phyloP scores from a whole-genome alignment of 2,113 vertebrate genomes.

The Mormyrus lacerda region DNA sequence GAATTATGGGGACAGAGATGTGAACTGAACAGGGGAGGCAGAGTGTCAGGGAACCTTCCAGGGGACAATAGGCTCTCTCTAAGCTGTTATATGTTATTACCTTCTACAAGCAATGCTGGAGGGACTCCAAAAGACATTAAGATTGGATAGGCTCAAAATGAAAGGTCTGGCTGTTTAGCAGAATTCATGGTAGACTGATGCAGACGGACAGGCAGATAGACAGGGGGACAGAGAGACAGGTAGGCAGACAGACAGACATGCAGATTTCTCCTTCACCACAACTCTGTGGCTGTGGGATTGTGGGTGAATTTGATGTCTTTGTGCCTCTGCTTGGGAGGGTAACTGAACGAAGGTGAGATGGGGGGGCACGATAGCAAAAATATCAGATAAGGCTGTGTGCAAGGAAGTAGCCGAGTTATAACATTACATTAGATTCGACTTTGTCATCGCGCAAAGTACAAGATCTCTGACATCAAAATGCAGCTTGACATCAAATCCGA shows the following conservation, averaged over 20 bases:
- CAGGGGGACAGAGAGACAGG: neutral
- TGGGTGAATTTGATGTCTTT: neutral
- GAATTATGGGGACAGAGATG: neutral
- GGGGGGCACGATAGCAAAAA: neutral
- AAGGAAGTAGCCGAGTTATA: neutral
- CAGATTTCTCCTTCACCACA: neutral
- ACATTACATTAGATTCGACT: neutral
- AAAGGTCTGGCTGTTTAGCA: neutral
- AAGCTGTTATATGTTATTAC: neutral
- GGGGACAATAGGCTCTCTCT: neutral
- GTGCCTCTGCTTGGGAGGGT: neutral
- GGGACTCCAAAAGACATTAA: neutral
- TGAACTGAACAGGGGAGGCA: neutral
- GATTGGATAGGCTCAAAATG: neutral
- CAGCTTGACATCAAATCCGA: neutral
- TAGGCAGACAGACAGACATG: too few species aligned
- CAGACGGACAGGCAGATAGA: neutral
- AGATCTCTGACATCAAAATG: neutral
- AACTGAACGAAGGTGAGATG: neutral
- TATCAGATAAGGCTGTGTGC: neutral
- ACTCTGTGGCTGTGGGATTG: neutral
- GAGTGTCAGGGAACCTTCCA: neutral
- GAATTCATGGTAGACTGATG: neutral
- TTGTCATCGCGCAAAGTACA: neutral
- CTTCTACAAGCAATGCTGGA: neutral